phyloP scores from a whole-genome alignment of 2,797 vertebrate genomes.

The Tarsius wallacei region DNA sequence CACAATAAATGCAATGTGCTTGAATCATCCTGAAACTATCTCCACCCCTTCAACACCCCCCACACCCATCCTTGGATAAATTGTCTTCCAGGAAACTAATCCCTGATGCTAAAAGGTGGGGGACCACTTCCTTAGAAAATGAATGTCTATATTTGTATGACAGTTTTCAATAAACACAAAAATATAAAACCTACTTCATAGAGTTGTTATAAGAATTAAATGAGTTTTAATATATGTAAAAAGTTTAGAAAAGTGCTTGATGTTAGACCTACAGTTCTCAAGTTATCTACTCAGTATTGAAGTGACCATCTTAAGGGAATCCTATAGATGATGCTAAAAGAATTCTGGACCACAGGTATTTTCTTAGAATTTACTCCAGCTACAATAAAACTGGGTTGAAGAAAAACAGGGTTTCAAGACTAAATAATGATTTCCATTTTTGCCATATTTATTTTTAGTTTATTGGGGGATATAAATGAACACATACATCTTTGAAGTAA shows the following conservation, averaged over 20 bases:
- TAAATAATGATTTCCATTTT: constrained; percentile 1
- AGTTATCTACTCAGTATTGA: not conserved
- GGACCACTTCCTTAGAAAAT: not conserved
- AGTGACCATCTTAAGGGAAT: not conserved
- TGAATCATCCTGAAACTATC: no score
- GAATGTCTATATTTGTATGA: not conserved
- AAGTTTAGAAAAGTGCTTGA: not conserved
- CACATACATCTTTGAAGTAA: not conserved
- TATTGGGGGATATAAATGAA: not conserved
- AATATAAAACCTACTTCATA: not conserved
- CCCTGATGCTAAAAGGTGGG: not conserved
- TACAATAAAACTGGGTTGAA: not conserved
- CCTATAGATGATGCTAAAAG: not conserved
- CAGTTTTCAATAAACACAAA: not conserved
- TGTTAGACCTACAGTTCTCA: not conserved
- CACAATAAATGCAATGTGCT: no score
- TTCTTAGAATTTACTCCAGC: constrained; percentile 1
- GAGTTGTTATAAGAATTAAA: not conserved
- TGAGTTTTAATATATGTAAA: not conserved
- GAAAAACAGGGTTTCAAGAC: not conserved
- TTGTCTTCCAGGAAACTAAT: no score
- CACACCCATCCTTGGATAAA: no score
- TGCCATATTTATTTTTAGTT: constrained; percentile 37
- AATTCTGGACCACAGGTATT: not conserved
- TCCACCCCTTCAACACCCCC: no score